These are phyloP conservation scores for Poeciliopsis infans DNA, from an alignment of 2,797 vertebrate genomes.

Conservation along the genomic window DNA sequence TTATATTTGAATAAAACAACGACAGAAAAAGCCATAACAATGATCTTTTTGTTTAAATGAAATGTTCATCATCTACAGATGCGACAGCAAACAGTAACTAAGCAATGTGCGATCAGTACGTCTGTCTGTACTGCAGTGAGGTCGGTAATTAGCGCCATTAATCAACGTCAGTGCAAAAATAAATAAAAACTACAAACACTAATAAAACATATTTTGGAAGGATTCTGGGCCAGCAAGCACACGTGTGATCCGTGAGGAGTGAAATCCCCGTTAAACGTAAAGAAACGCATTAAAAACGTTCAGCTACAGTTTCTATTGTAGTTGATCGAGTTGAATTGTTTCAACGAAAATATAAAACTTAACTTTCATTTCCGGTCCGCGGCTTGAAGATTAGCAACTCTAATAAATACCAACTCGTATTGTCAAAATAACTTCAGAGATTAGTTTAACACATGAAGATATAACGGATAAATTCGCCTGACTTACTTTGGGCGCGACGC, in stretches of 20 bases:
- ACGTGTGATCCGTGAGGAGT: not conserved
- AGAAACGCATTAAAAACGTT: not conserved
- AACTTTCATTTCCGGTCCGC: not conserved
- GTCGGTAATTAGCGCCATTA: not conserved
- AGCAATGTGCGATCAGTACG: not conserved
- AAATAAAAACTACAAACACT: not conserved
- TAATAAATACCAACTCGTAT: not conserved
- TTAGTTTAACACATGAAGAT: fast-evolving
- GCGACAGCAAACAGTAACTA: not conserved
- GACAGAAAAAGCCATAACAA: too few species aligned
- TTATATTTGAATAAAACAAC: not conserved
- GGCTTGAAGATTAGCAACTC: not conserved
- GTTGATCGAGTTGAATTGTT: not conserved
- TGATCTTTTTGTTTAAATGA: not conserved
- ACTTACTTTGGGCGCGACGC: conserved; percentile 75
- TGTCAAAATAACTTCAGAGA: not conserved
- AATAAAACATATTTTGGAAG: not conserved
- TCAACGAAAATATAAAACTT: not conserved
- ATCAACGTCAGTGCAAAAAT: not conserved
- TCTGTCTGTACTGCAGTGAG: not conserved
- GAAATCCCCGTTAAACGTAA: not conserved
- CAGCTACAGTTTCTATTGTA: not conserved
- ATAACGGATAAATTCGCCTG: fast-evolving
- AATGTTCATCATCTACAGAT: not conserved
- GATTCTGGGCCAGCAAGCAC: not conserved